A percentile compares a stretch with the other conserved stretches of the same genome.
These are phyloP conservation scores for Eulacestoma nigropectus DNA, from an alignment of 2,113 vertebrate genomes.

Conservation along the genomic window DNA sequence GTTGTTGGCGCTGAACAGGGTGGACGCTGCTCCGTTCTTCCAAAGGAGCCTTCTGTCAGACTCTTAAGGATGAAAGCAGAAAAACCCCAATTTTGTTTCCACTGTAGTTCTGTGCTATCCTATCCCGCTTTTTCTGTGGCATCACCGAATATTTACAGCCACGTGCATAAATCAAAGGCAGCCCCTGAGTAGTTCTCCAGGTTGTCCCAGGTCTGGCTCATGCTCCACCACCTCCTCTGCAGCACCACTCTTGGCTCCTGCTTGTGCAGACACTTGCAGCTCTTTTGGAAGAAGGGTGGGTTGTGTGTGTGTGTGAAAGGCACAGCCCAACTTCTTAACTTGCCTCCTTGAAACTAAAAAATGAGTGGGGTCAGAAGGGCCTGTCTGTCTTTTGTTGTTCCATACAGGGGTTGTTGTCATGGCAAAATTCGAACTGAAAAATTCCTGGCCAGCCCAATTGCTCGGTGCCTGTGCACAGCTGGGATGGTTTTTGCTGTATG, in stretches of 20 bases:
- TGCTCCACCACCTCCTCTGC: neutral
- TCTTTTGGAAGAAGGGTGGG: neutral
- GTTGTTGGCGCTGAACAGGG: neutral
- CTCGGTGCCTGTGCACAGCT: neutral
- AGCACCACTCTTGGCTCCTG: neutral
- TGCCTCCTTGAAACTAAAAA: neutral
- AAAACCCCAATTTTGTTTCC: neutral
- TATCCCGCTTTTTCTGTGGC: neutral
- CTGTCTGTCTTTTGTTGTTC: neutral
- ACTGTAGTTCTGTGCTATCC: neutral
- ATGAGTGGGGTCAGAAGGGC: neutral
- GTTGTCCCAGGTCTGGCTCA: neutral
- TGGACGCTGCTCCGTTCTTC: neutral
- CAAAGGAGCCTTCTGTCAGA: neutral
- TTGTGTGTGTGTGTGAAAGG: neutral
- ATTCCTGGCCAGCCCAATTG: neutral
- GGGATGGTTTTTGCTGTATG: neutral
- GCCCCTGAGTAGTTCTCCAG: neutral
- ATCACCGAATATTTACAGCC: neutral
- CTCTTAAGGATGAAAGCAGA: neutral
- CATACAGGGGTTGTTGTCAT: accelerated
- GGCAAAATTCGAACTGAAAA: neutral
- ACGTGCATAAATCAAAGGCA: neutral
- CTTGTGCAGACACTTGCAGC: neutral
- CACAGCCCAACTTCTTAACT: neutral